Evolutionary conservation across 1,140 invertebrate genomes (phyloP), one percentile per base, ranked within the genome.

Genomic region (Neodiprion fabricii): DNA sequence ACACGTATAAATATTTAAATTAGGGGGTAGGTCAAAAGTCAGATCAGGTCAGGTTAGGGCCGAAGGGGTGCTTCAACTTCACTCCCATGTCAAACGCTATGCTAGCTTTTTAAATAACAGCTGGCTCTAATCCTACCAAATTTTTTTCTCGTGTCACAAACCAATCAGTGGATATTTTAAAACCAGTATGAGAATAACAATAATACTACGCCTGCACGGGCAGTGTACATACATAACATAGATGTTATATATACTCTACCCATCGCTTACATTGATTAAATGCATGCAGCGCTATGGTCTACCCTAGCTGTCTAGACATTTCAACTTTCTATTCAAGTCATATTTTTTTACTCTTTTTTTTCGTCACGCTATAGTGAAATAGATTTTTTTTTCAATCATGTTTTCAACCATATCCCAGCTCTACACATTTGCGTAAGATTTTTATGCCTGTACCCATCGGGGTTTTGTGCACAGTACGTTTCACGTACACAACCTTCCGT

Each of bases 21-120:
- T 72, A 40, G 70, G n/a, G 73, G 77, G 79, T 67, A 76, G 67
- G 75, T 78, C 66, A 73, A 73, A 72, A 72, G 76, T 81, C 73
- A 74, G 79, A 73, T 83, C 75, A 71, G 65, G 73, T 78, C 74
- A 53, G 78, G 74, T 61, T 17, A 61, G 53, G 28, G 28, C 28
- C 28, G 28, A 40, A 40, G 49, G 72, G 76, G 48, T 75, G 72
- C 74, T 40, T 81, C 80, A 76, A 81, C 75, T 83, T 81, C 78
- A 80, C 82, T 85, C 80, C 82, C 81, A 81, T 83, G 82, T 84
- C 82, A 83, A 84, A 85, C 76, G 80, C 80, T 83, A 82, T 79
- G 70, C 79, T 83, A 72, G 78, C 75, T 72, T 67, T 40, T 40
- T 61, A 61, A 61, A 61, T 61, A 61, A 61, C 53, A 61, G 53